phyloP scores from a whole-genome alignment of 2,888 invertebrate genomes.

The Stenodema calcarata region DNA sequence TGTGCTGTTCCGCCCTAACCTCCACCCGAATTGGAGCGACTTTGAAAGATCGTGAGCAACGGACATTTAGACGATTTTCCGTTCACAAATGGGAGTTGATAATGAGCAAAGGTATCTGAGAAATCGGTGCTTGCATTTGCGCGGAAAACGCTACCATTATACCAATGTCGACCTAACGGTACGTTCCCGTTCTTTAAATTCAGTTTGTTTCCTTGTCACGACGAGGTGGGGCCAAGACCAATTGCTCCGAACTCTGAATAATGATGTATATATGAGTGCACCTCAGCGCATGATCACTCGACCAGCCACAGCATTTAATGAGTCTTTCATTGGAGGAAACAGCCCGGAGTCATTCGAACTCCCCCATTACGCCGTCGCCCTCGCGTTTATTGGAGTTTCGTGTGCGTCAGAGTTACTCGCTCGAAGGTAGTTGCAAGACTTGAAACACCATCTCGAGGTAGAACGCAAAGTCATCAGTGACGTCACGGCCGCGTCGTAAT shows the following conservation, averaged over 20 bases:
- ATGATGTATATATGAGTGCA: not conserved
- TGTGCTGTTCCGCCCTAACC: too few species aligned
- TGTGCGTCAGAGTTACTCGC: not conserved
- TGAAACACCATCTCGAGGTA: not conserved
- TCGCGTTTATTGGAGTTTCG: not conserved
- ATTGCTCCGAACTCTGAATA: not conserved
- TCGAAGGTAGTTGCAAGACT: not conserved
- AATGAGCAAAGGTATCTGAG: too few species aligned
- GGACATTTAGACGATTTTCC: too few species aligned
- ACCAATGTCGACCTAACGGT: too few species aligned
- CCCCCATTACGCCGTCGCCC: not conserved
- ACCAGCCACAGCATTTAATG: not conserved
- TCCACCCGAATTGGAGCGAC: too few species aligned
- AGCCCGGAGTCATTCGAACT: not conserved
- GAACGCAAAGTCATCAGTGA: not conserved
- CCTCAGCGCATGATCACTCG: not conserved
- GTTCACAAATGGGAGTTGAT: too few species aligned
- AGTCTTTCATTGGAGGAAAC: not conserved
- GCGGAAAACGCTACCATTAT: too few species aligned
- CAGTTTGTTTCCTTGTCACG: too few species aligned
- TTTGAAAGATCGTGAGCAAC: too few species aligned
- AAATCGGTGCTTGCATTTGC: too few species aligned
- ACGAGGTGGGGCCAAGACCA: too few species aligned
- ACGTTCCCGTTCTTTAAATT: too few species aligned
- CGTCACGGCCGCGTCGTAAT: not conserved